Evolutionary conservation across 2,113 vertebrate species (phyloP), one percentile per base, ranked within the genome.

Genomic region (Pelmatolapia mariae): DNA sequence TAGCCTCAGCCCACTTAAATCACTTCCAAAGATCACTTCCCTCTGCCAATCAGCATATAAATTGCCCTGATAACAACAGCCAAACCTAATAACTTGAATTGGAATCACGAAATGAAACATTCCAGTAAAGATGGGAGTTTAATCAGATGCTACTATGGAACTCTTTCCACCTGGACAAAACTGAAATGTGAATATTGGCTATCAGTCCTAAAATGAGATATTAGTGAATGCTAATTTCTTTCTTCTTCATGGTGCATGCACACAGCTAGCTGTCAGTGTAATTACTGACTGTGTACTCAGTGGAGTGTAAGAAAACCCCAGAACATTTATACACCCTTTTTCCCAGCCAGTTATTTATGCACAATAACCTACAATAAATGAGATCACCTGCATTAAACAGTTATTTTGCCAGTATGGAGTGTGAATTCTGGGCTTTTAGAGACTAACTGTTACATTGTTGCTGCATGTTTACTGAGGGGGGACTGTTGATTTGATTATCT

Each of bases 191-290:
- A 18, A 73, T 88, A 84, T 95, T 31, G 26, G 16, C 16, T 73
- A 11, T 15, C 10, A 5, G 59, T 81, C 81, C 79, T 52, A 84
- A 91, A 93, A 95, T 93, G 87, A 81, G 87, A 94, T 92, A 91
- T 93, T 84, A 66, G 63, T 59, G 59, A 59, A 68, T 82, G 86
- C 88, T 91, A 93, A 92, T 92, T 84, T 89, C 61, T 90, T 91
- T 95, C 79, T 15, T 53, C 50, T 80, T 54, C 52, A 52, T n/a
- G 73, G 45, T 78, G 18, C 10, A 52, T 6, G 73, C 45, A 78
- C 45, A 78, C 10, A 0, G 73, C 45, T 2, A 78, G 73, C 45
- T 50, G 45, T 50, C 73, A 13, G 43, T 78, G 43, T 78, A 78
- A 78, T 78, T 78, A 78, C 3, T 18, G 68, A 26, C 40, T 33